Conservation (phyloP, 1,140 invertebrate species). For the Dendroctonus valens region DNA sequence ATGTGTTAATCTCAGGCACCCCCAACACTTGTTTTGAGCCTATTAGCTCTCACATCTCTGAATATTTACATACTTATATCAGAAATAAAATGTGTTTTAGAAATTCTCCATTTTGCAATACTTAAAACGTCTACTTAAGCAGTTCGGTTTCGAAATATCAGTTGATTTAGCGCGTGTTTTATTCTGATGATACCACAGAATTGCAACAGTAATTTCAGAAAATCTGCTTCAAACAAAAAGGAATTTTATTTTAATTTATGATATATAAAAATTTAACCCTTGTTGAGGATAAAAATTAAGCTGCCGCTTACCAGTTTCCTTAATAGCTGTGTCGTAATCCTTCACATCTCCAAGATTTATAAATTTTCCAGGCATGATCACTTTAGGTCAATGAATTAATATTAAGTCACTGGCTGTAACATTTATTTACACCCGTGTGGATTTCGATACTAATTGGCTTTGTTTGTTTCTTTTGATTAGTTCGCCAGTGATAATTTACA, state of each 20-base stretch:
- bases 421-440: not conserved
- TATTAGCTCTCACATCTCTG: no score
- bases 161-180: no score
- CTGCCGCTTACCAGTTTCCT: constrained; percentile 1
- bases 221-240: not conserved
- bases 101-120: no score
- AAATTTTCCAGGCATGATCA: constrained; percentile 2
- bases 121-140: no score
- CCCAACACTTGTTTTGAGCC: not conserved
- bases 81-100: no score
- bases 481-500: not conserved
- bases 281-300: not conserved
- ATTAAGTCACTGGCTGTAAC: not conserved
- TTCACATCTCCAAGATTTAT: constrained; percentile 2
- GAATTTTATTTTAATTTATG: not conserved
- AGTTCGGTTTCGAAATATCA: no score
- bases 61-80: no score
- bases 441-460: not conserved
- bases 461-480: not conserved
- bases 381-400: not conserved
- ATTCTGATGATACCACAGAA: no score
- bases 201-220: not conserved
- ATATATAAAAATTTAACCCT: not conserved
- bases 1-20: not conserved
- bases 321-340: constrained; percentile 10